These are phyloP conservation scores for Epistrophe grossulariae DNA, from an alignment of 2,888 invertebrate species.

Conservation along the genomic window DNA sequence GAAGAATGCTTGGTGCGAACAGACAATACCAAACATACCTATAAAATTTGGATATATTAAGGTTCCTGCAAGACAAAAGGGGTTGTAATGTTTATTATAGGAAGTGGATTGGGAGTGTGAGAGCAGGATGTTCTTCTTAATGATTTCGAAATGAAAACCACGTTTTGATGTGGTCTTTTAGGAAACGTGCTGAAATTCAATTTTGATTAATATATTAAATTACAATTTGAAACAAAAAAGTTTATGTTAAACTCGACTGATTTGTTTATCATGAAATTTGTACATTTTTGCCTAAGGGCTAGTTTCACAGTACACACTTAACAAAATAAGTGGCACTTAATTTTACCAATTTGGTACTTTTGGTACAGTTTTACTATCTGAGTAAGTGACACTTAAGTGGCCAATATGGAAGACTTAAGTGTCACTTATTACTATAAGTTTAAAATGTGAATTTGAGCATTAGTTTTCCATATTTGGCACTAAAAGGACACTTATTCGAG, in stretches of 20 bases:
- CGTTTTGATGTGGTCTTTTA: not conserved
- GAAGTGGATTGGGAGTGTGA: not conserved
- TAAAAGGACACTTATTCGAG: too few species aligned
- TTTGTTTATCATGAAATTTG: too few species aligned
- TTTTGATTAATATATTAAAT: conserved; percentile 8
- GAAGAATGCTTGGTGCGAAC: conserved; percentile 30
- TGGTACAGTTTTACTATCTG: too few species aligned
- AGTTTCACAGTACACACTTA: too few species aligned
- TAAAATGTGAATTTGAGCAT: too few species aligned
- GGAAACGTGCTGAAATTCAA: not conserved
- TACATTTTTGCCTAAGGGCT: too few species aligned
- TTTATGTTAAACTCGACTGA: not conserved
- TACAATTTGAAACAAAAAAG: not conserved
- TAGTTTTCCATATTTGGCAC: too few species aligned
- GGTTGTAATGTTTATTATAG: conserved; percentile 23
- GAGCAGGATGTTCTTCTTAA: not conserved
- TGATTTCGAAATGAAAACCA: not conserved
- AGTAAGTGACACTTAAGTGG: too few species aligned
- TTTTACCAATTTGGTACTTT: too few species aligned
- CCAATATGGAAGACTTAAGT: too few species aligned
- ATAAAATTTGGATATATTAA: conserved; percentile 9
- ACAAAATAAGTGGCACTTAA: too few species aligned
- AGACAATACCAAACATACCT: conserved; percentile 21
- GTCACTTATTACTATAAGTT: too few species aligned
- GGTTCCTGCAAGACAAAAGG: conserved; percentile 39